A percentile compares a stretch with the other conserved stretches of the same genome.
phyloP scores from a whole-genome alignment of 2,797 vertebrate genomes.

The Pangasius macronema region DNA sequence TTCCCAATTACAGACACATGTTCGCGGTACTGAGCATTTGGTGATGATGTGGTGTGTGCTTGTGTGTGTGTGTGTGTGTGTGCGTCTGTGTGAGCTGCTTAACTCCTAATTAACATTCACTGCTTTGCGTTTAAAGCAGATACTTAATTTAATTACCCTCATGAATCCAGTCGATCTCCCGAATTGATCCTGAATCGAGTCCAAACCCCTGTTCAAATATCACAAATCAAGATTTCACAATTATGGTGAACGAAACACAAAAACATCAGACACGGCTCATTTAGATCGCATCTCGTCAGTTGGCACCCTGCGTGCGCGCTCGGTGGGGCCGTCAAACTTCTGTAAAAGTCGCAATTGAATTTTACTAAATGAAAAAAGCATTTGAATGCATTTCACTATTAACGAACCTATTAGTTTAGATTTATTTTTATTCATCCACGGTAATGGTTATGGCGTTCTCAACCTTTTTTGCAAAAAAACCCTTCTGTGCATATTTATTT shows the following conservation, averaged over 20 bases:
- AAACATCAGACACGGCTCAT: neutral
- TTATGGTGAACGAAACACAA: neutral
- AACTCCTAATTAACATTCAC: slow-evolving; percentile 23
- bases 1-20: slow-evolving; percentile 39
- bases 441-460: neutral
- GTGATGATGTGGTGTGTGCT: neutral
- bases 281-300: neutral
- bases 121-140: slow-evolving; percentile 13
- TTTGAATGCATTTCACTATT: neutral
- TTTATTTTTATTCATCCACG: neutral
- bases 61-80: neutral
- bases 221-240: slow-evolving; percentile 6
- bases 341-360: neutral
- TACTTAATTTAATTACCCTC: slow-evolving; percentile 26
- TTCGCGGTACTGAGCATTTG: neutral
- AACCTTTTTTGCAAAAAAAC: neutral
- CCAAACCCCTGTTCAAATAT: neutral
- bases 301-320: neutral
- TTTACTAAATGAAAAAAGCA: neutral
- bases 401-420: neutral
- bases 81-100: slow-evolving; percentile 6
- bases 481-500: neutral
- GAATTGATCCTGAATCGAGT: slow-evolving; percentile 30
- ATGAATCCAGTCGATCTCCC: neutral
- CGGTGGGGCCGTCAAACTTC: neutral